Percentiles rank a stretch among this genome's conserved stretches.
Conservation (phyloP, 23 tunicate genomes). For the Corella eumyota region DNA sequence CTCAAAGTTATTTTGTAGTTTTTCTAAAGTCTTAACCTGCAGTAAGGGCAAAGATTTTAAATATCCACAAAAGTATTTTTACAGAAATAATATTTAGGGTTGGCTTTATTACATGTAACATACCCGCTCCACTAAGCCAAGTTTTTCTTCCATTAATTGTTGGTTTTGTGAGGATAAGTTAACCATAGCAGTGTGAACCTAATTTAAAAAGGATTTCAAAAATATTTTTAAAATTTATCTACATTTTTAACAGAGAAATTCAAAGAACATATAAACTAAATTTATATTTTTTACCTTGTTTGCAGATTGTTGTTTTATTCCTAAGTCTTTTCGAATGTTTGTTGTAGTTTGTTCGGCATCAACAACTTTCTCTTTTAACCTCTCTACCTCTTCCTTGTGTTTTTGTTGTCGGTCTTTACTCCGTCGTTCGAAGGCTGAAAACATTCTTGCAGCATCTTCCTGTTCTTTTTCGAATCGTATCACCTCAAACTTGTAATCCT, state of each 20-base stretch:
- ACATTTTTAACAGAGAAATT: too few species aligned
- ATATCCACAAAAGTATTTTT: too few species aligned
- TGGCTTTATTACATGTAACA: too few species aligned
- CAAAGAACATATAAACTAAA: too few species aligned
- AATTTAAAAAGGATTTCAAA: too few species aligned
- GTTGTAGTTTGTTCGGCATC: constrained; percentile 28
- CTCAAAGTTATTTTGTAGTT: not conserved
- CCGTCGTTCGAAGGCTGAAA: constrained; percentile 29
- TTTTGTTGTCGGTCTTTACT: constrained; percentile 23
- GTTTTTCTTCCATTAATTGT: constrained; percentile 30
- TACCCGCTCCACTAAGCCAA: constrained; percentile 4
- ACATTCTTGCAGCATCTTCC: constrained; percentile 37
- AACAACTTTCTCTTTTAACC: constrained; percentile 10
- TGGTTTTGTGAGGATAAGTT: constrained; percentile 28
- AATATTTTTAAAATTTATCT: too few species aligned
- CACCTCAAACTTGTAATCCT: constrained; percentile 26
- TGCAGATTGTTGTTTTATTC: constrained; percentile 37
- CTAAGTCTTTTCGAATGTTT: constrained; percentile 15
- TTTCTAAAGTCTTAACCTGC: constrained; percentile 14
- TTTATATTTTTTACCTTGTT: constrained; percentile 17
- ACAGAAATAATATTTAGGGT: too few species aligned
- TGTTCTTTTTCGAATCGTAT: constrained; percentile 25
- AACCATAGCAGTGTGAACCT: constrained; percentile 13
- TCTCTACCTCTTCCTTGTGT: constrained; percentile 24
- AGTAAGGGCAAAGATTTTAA: too few species aligned